phyloP scores from a whole-genome alignment of 2,888 invertebrate genomes.

The Ramazzottius varieornatus region DNA sequence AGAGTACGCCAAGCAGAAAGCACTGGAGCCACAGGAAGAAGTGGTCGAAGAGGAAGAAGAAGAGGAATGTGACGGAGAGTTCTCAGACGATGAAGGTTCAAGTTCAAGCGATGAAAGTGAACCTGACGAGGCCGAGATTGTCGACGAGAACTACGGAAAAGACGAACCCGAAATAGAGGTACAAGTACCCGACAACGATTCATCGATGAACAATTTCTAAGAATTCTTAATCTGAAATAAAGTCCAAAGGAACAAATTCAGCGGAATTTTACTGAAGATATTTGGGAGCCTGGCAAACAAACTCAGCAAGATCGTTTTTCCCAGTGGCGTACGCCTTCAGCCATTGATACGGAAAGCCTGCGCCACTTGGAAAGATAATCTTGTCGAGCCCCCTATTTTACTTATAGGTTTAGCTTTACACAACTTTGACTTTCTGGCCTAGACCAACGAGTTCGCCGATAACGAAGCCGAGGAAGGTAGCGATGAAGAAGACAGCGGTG shows the following conservation, averaged over 20 bases:
- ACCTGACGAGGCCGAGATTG: not conserved
- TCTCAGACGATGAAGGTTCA: not conserved
- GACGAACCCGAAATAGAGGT: not conserved
- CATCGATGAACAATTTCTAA: no score
- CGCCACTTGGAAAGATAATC: no score
- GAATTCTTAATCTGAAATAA: no score
- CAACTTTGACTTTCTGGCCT: not conserved
- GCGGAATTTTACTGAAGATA: no score
- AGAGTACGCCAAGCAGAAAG: not conserved
- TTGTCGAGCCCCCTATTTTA: no score
- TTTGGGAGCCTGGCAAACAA: no score
- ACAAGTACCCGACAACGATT: no score
- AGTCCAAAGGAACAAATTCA: no score
- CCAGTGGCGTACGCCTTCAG: no score
- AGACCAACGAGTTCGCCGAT: not conserved
- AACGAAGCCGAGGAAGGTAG: not conserved
- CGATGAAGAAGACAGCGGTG: not conserved
- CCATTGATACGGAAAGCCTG: no score
- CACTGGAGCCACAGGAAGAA: not conserved
- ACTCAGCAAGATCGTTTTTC: no score
- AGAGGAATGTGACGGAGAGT: not conserved
- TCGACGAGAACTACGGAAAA: not conserved
- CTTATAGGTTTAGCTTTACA: no score
- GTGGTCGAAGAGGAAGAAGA: not conserved
- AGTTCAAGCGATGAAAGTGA: not conserved